phyloP scores from a whole-genome alignment of 2,888 invertebrate genomes.

The Chorisops tibialis region DNA sequence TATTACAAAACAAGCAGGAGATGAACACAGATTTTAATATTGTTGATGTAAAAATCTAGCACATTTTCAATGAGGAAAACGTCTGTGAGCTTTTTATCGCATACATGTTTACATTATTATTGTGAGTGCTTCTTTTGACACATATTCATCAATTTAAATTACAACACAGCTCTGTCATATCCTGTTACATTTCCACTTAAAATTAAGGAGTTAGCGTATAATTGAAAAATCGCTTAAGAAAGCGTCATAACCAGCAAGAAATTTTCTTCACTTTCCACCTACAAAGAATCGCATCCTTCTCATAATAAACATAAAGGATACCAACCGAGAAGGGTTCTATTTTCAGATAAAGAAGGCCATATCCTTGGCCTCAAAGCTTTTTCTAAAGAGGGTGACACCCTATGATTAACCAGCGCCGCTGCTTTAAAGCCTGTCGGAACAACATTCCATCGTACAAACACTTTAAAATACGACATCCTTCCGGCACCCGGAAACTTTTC shows the following conservation, averaged over 20 bases:
- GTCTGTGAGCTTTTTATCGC: too few relatives aligned
- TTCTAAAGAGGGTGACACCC: background rate
- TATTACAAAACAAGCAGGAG: too few relatives aligned
- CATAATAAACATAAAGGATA: slow-evolving; percentile 15
- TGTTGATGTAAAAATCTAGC: too few relatives aligned
- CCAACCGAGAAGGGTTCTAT: slow-evolving; percentile 4
- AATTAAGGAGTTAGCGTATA: too few relatives aligned
- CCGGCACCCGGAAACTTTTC: slow-evolving; percentile 26
- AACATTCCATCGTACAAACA: slow-evolving; percentile 30
- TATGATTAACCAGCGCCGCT: slow-evolving; percentile 9
- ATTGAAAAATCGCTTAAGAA: background rate
- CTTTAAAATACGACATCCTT: slow-evolving; percentile 32
- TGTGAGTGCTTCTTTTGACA: too few relatives aligned
- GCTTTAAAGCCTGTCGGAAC: too few relatives aligned
- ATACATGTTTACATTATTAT: too few relatives aligned
- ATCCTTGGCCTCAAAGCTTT: background rate
- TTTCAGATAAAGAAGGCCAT: slow-evolving; percentile 8
- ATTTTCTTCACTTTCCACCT: background rate
- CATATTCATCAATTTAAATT: too few relatives aligned
- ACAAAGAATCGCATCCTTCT: background rate
- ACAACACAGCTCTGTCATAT: too few relatives aligned
- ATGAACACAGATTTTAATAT: too few relatives aligned
- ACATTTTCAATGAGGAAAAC: too few relatives aligned
- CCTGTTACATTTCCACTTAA: too few relatives aligned
- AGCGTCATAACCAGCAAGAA: background rate